Evolutionary conservation across 2,797 vertebrate genomes (phyloP).

Genomic region (Micropoecilia bifurca): DNA sequence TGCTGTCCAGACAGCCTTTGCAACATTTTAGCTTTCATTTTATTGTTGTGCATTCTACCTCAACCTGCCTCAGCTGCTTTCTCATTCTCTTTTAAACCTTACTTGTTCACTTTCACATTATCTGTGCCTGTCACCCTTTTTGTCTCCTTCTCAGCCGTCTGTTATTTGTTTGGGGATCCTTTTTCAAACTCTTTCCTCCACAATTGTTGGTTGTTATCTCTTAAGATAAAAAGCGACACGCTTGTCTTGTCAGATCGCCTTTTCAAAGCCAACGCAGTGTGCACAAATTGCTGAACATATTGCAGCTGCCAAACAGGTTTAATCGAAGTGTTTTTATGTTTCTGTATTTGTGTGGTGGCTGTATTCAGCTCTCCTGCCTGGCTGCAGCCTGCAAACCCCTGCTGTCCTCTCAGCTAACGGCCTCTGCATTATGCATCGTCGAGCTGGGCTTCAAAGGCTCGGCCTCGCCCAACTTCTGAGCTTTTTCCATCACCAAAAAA

Average conservation of each 20-base stretch:
- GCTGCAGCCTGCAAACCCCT: constrained; percentile 34
- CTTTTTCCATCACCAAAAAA: constrained; percentile 33
- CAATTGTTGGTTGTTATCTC: constrained; percentile 31
- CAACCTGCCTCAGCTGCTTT: constrained; percentile 41
- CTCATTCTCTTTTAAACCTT: constrained; percentile 59
- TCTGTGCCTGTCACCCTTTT: constrained; percentile 4
- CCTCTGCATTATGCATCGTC: constrained; percentile 58
- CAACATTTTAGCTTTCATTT: constrained; percentile 26
- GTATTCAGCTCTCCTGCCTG: constrained; percentile 13
- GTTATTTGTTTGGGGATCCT: constrained; percentile 20
- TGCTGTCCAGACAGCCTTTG: constrained; percentile 17
- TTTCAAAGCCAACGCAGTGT: constrained; percentile 25
- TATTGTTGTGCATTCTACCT: constrained; percentile 35
- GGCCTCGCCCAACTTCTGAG: constrained; percentile 36
- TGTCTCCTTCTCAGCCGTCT: constrained; percentile 15
- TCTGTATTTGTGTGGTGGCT: not conserved
- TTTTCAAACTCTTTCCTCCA: constrained; percentile 23
- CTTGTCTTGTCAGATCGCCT: constrained; percentile 33
- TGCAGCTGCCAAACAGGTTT: constrained; percentile 30
- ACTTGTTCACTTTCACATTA: constrained; percentile 50
- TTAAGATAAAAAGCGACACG: constrained; percentile 34
- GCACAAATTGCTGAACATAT: constrained; percentile 31
- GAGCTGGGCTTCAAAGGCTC: constrained; percentile 38
- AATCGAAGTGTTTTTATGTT: constrained; percentile 8
- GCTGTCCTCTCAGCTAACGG: constrained; percentile 36